These are phyloP conservation scores for Glaucopsyche alexis DNA, from an alignment of 2,888 invertebrate species.

Conservation along the genomic window DNA sequence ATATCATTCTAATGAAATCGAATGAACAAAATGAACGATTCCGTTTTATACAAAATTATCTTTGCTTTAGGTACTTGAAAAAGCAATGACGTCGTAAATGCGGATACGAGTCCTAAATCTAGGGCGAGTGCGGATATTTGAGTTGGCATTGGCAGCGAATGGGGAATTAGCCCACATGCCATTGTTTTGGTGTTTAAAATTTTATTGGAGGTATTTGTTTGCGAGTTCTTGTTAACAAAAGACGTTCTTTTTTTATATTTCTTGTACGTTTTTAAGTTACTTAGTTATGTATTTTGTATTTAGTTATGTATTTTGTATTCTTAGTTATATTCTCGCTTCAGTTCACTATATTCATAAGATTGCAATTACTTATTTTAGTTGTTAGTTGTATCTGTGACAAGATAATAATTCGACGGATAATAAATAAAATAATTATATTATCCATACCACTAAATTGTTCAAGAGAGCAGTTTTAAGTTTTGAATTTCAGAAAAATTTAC, in stretches of 20 bases:
- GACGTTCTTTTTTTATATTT: not conserved
- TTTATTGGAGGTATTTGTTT: conserved; percentile 5
- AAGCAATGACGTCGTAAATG: conserved; percentile 27
- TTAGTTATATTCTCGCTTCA: too few species aligned
- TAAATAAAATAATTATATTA: too few species aligned
- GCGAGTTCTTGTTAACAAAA: not conserved
- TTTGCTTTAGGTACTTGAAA: conserved; percentile 27
- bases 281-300: not conserved
- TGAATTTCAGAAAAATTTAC: too few species aligned
- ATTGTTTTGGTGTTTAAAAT: conserved; percentile 1
- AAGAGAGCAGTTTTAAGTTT: too few species aligned
- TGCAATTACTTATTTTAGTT: too few species aligned
- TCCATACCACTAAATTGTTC: too few species aligned
- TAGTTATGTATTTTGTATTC: not conserved
- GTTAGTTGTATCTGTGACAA: too few species aligned
- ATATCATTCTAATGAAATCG: not conserved
- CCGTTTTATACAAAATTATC: conserved; percentile 7
- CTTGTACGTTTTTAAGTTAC: not conserved
- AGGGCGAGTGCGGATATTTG: conserved; percentile 25
- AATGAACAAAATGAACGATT: conserved; percentile 4
- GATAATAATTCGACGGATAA: too few species aligned
- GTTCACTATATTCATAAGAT: too few species aligned
- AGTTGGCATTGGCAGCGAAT: conserved; percentile 23
- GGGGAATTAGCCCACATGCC: not conserved
- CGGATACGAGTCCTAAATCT: conserved; percentile 22